Evolutionary conservation across 35 echinoderm and acorn worm species (phyloP), one percentile per base, ranked within the genome.

Genomic region (Stichopus chloronotus): DNA sequence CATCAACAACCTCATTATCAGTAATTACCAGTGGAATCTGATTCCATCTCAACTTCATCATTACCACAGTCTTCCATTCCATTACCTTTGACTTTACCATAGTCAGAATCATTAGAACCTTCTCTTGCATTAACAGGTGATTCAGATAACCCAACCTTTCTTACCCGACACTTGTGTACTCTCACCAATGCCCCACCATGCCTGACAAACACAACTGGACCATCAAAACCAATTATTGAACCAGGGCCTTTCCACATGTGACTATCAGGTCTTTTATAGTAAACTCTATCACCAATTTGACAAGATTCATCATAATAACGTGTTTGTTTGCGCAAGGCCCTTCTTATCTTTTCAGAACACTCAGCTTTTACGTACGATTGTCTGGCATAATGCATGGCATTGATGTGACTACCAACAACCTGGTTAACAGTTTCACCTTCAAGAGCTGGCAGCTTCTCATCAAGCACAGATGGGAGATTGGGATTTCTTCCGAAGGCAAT

Each of bases 141-240:
- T 71, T 71, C 65, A 71, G 65, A 71, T 71, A 71, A 71, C 65
- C 65, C 65, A 71, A 71, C 65, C 65, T 71, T 11, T 71, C 65
- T n/a, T 71, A 71, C 65, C 65, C 4, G 11, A 71, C 65, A 71
- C n/a, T 88, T 90, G 24, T 90, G 88, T n/a, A 90, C 88, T 56
- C 68, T 90, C 30, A 90, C 88, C 63, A 90, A 90, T 90, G 88
- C 88, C 88, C 63, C 88, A 90, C 88, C 88, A 90, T 90, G 65
- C 53, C 88, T 90, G 52, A 90, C 88, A 90, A 91, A 91, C 52
- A 91, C 72, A 74, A 91, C 57, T 5, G 43, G 30, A 56, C 90
- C 90, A 78, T 91, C 72, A 16, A 58, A 72, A 8, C 88, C 88
- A 72, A 90, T 74, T 9, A 90, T 30, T 4, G 21, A n/a, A 53